Base-by-base conservation (phyloP, 53 echinoderm and acorn worm genomes). In the Patiria pectinifera region DNA sequence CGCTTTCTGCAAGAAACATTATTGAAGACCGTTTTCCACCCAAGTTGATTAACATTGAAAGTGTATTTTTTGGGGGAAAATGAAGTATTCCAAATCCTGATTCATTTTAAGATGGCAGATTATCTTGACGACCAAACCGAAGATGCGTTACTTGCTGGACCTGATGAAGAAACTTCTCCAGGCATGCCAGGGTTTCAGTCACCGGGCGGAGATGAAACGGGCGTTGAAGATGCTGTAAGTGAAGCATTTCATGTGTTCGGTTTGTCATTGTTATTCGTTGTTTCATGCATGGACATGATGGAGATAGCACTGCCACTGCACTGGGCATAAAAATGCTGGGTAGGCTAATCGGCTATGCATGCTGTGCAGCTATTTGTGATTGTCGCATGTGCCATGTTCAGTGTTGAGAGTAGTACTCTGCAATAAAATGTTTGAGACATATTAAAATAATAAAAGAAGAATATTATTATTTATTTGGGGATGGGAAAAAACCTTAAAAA, bases 211-310 rank as follows among this genome's bases (percentile, higher is more conserved):
- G 90, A 90, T 77, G 90, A 90, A 23, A 90, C 90, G 5, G 90
- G 90, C 2, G 87, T 87, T 10, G 90, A 90, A 81, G 90, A 90
- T 90, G 90, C 90, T 24, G 90, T 90, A 23, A 90, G 90, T 90
- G 79, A 1, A 4, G 0, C 19, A 74, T 79, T 47, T 13, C 0
- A 13, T 16, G 9, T 47, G 11, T 48, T 47, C 4, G 43, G 81
- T 35, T 35, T 35, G 35, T 35, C 35, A 35, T 35, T 35, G 35
- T 0, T 35, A 1, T 35, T 35, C 35, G 35, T 35, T 35, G 35
- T 35, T 35, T 35, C 35, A 35, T 35, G 35, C n/a, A n/a, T n/a
- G n/a, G n/a, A n/a, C n/a, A n/a, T n/a, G n/a, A n/a, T n/a, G n/a
- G n/a, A n/a, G n/a, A n/a, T n/a, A n/a, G n/a, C n/a, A n/a, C n/a